Evolutionary conservation across 2,797 vertebrate genomes (phyloP), one percentile per base, ranked within the genome.

Genomic region (Oreortyx pictus): DNA sequence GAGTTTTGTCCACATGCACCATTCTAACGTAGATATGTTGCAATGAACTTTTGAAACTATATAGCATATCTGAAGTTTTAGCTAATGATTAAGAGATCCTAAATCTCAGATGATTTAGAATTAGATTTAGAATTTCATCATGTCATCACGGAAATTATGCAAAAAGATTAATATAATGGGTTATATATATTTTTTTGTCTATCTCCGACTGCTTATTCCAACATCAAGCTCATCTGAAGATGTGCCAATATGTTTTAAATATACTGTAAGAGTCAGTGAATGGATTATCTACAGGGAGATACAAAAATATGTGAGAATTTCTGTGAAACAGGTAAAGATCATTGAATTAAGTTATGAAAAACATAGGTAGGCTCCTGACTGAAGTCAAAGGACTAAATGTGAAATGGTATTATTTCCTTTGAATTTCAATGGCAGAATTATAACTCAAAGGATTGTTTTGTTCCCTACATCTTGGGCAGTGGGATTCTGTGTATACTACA

Each of bases 31-130:
- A 17, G 44, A 15, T 47, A 24, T 22, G 22, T 54, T 68, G 14
- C n/a, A 93, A 47, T 19, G 33, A 62, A 77, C n/a, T 77, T n/a
- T 37, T 71, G 60, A 87, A 87, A 88, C 18, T 76, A 85, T 75
- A 29, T 4, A 15, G 14, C 22, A 4, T 23, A 75, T 87, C 92
- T 87, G 72, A 92, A 85, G 12, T 50, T 24, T 16, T 82, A 41
- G 25, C 18, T 87, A 57, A 41, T 1, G 4, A 76, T 1, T 86
- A 44, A 77, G 46, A 80, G 46, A 68, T 62, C 23, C 16, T 57
- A 85, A 90, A 85, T 24, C 13, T 59, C 2, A 3, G 60, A 20
- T 6, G 2, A 77, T 66, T 88, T 86, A 67, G 41, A 82, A 71
- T 84, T 82, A 5, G 2, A 77, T 66, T 88, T 86, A 67, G 41